Evolutionary conservation across 2,113 vertebrate species (phyloP).

Genomic region (Aix galericulata): DNA sequence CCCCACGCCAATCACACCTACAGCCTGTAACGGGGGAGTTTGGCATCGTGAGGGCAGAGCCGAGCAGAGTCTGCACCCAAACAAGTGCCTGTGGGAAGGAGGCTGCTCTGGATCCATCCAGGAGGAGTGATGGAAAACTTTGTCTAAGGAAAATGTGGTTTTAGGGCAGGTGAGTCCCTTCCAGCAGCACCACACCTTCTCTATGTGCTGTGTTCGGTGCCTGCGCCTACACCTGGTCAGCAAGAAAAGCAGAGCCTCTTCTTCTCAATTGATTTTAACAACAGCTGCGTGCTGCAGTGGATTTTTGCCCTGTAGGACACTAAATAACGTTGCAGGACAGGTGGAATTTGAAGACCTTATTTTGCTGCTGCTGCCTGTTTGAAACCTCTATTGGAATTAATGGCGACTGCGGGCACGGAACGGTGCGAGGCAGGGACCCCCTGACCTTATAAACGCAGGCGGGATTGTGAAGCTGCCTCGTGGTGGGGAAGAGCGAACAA

Average conservation of each 20-base stretch:
- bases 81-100: not conserved
- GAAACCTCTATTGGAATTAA: slow-evolving; percentile 57
- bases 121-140: rapidly evolving
- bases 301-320: slow-evolving; percentile 21
- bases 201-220: not conserved
- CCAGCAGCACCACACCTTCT: not conserved
- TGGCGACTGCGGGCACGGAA: slow-evolving; percentile 11
- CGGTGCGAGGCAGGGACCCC: slow-evolving; percentile 19
- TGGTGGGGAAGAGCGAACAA: slow-evolving; percentile 55
- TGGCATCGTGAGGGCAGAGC: rapidly evolving
- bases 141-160: not conserved
- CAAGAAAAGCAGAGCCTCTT: not conserved
- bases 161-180: not conserved
- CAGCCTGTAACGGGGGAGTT: not conserved
- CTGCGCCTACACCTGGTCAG: not conserved
- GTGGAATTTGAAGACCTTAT: slow-evolving; percentile 58
- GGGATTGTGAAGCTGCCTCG: slow-evolving; percentile 56
- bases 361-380: slow-evolving; percentile 64
- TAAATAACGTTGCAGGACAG: slow-evolving; percentile 40
- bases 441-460: slow-evolving; percentile 58
- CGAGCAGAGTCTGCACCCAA: rapidly evolving
- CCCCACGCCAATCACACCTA: not conserved
- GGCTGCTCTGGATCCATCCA: not conserved
- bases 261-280: not conserved
- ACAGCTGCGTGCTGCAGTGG: not conserved